Evolutionary conservation across 2,888 invertebrate species (phyloP).

Genomic region (Actias luna): DNA sequence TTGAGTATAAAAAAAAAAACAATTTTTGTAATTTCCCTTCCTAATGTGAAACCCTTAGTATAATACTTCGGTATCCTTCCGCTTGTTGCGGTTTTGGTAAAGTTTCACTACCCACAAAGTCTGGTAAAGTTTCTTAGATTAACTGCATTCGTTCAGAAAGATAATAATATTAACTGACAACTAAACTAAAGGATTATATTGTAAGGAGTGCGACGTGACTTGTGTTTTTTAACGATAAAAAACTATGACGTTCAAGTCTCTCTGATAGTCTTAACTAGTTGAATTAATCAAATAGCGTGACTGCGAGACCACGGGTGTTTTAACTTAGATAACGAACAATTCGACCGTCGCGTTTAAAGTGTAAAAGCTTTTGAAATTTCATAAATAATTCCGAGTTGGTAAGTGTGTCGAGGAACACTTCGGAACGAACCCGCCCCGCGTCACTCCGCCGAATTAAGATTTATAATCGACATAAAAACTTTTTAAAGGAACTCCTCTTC

Average conservation of each 20-base stretch:
- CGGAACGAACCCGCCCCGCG: neutral
- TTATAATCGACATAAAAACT: constrained; percentile 25
- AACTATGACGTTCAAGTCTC: neutral
- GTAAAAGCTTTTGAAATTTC: constrained; percentile 10
- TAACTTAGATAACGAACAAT: constrained; percentile 4
- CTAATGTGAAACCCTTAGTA: too few relatives aligned
- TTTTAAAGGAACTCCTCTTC: constrained; percentile 13
- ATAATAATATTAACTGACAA: too few relatives aligned
- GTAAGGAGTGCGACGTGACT: too few relatives aligned
- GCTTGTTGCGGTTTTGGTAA: too few relatives aligned
- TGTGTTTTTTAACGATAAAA: neutral
- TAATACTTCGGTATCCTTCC: too few relatives aligned
- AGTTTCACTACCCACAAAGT: too few relatives aligned
- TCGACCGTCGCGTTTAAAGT: constrained; percentile 1
- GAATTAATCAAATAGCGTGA: neutral
- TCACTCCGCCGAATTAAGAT: constrained; percentile 16
- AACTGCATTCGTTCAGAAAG: too few relatives aligned
- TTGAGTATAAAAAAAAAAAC: too few relatives aligned
- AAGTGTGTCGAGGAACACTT: neutral
- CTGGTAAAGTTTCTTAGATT: too few relatives aligned
- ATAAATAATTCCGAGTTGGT: neutral
- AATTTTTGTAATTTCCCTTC: too few relatives aligned
- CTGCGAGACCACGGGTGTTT: neutral
- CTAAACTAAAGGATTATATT: too few relatives aligned
- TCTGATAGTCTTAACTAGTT: neutral